Evolutionary conservation across 2,888 invertebrate genomes (phyloP).

Genomic region (Nudaria mundana): DNA sequence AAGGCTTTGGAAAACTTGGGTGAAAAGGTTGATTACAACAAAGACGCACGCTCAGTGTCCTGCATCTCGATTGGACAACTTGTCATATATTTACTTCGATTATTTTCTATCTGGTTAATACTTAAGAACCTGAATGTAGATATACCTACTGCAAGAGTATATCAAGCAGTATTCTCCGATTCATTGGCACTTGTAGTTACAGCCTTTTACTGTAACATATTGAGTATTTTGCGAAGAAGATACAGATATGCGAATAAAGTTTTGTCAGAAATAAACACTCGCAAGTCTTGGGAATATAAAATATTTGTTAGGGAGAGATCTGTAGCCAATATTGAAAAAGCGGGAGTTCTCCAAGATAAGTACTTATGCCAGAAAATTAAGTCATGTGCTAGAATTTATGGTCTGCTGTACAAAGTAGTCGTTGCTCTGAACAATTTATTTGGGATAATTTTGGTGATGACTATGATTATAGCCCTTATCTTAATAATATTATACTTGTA

Average conservation of each 20-base stretch:
- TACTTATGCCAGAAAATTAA: slow-evolving; percentile 49
- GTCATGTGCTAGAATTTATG: slow-evolving; percentile 48
- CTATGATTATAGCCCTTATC: slow-evolving; percentile 38
- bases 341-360: slow-evolving; percentile 41
- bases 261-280: slow-evolving; percentile 39
- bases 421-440: slow-evolving; percentile 39
- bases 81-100: slow-evolving; percentile 33
- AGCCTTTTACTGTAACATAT: slow-evolving; percentile 43
- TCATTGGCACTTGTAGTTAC: slow-evolving; percentile 41
- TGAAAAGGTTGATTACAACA: slow-evolving; percentile 40
- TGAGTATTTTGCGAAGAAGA: slow-evolving; percentile 42
- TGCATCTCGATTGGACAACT: slow-evolving; percentile 34
- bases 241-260: slow-evolving; percentile 50
- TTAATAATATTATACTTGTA: slow-evolving; percentile 53
- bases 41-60: slow-evolving; percentile 32
- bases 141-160: slow-evolving; percentile 49
- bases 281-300: slow-evolving; percentile 42
- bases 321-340: slow-evolving; percentile 30
- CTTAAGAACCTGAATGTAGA: slow-evolving; percentile 31
- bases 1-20: slow-evolving; percentile 41
- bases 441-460: slow-evolving; percentile 46
- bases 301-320: slow-evolving; percentile 38
- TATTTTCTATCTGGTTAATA: slow-evolving; percentile 43
- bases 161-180: slow-evolving; percentile 48
- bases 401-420: slow-evolving; percentile 43